Percentiles rank a stretch among this genome's conserved stretches.
Conservation (phyloP, 2,888 invertebrate genomes). For the Campoletis raptor region DNA sequence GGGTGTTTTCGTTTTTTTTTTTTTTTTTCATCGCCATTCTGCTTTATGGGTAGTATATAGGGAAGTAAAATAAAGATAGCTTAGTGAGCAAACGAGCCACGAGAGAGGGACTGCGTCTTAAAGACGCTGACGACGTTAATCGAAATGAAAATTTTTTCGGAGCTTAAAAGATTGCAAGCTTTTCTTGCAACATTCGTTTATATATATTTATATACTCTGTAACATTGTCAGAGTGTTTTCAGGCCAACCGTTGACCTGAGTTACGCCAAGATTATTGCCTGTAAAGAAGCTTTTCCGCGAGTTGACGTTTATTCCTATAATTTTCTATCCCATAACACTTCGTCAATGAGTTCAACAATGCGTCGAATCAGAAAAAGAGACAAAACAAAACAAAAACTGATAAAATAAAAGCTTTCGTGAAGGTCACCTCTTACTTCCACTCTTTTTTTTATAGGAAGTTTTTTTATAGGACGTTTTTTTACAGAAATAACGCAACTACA, state of each 20-base stretch:
- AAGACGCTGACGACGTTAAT: constrained; percentile 59
- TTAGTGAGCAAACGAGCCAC: constrained; percentile 24
- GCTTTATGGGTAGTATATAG: constrained; percentile 30
- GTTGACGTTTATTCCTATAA: constrained; percentile 36
- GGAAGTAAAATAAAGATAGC: constrained; percentile 7
- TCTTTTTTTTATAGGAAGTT: not conserved
- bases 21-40: constrained; percentile 23
- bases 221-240: constrained; percentile 34
- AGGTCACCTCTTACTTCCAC: not conserved
- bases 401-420: not conserved
- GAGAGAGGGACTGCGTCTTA: constrained; percentile 38
- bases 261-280: constrained; percentile 58
- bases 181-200: not conserved
- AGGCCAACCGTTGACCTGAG: constrained; percentile 46
- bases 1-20: constrained; percentile 16
- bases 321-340: constrained; percentile 20
- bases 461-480: not conserved
- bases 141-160: constrained; percentile 62
- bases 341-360: constrained; percentile 10
- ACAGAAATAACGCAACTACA: not conserved
- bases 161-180: constrained; percentile 33
- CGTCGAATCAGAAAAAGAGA: constrained; percentile 4
- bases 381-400: not conserved
- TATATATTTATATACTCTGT: not conserved
- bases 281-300: constrained; percentile 9